phyloP scores from a whole-genome alignment of 2,113 vertebrate species.

The Microcebus lehilahytsara region DNA sequence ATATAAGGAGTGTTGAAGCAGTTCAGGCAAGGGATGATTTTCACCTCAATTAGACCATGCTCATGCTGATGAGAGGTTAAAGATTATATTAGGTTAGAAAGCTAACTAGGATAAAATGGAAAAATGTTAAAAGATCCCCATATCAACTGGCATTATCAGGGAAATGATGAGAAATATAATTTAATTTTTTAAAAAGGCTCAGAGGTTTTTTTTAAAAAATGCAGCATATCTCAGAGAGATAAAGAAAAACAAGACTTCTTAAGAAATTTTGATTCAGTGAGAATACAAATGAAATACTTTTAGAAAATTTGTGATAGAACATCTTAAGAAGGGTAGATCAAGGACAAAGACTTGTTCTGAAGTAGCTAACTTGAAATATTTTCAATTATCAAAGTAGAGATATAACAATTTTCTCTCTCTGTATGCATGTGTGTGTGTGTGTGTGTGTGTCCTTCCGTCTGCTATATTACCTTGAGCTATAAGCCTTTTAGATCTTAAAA shows the following conservation, averaged over 20 bases:
- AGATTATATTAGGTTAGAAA: not conserved
- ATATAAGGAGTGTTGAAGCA: not conserved
- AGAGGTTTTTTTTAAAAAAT: not conserved
- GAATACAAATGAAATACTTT: slow-evolving; percentile 28
- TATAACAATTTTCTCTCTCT: not conserved
- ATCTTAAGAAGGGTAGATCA: slow-evolving; percentile 11
- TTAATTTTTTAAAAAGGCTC: slow-evolving; percentile 58
- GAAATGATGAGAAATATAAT: not conserved
- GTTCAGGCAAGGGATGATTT: not conserved
- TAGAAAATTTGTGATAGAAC: slow-evolving; percentile 28
- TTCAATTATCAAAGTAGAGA: slow-evolving; percentile 51
- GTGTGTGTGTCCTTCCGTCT: not conserved
- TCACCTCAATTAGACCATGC: not conserved
- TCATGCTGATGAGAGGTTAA: not conserved
- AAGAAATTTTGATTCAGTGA: slow-evolving; percentile 25
- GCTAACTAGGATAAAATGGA: not conserved
- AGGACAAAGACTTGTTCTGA: slow-evolving; percentile 50
- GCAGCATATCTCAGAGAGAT: not conserved
- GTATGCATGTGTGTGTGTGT: not conserved
- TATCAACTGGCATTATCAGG: not conserved
- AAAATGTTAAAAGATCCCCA: not conserved
- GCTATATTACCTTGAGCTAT: not conserved
- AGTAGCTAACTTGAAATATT: slow-evolving; percentile 35
- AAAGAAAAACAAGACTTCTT: not conserved
- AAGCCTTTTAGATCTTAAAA: slow-evolving; percentile 48